Evolutionary conservation across 2,888 invertebrate species (phyloP), one percentile per base, ranked within the genome.

Genomic region (Pinctada fucata): DNA sequence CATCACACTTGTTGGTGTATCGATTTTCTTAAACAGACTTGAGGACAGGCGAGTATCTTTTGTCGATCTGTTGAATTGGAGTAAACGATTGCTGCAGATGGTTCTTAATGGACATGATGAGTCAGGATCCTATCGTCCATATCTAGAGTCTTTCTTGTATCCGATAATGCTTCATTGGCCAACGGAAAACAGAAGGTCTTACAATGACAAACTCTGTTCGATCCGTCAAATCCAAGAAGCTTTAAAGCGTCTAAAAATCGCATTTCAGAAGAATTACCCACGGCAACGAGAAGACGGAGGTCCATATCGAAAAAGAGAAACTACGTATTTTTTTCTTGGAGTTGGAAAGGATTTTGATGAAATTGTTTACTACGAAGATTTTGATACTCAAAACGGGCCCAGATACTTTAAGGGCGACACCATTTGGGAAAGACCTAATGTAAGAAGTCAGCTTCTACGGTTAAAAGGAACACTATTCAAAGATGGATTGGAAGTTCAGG

Each of bases 291-390:
- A 81, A 3, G 82, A 79, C 10, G 80, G 81, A n/a, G 78, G 63
- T 75, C 80, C 81, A 5, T 71, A 77, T 64, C 75, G 79, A 69
- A 83, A 84, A 72, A 84, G 83, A 52, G 88, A 85, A 13, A 87
- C 86, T 49, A 87, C 87, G 8, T 81, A 85, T 31, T 87, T 85
- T 77, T 87, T 86, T 64, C 79, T 88, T 1, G 86, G 86, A 48
- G 80, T 84, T 67, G 87, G 86, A 5, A 68, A 75, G 2, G 84
- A 77, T 13, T 74, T 82, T 70, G 67, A 76, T 1, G 83, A 82
- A 16, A 79, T 85, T 52, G 79, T 82, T 8, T 81, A 80, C 69
- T 84, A 80, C 63, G 80, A 80, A 65, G 81, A 85, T 51, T 52
- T 86, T 2, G 67, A 66, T 16, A 78, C 68, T 47, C 70, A 75